Evolutionary conservation across 1,140 invertebrate genomes (phyloP), one percentile per base, ranked within the genome.

Genomic region (Penaeus indicus): DNA sequence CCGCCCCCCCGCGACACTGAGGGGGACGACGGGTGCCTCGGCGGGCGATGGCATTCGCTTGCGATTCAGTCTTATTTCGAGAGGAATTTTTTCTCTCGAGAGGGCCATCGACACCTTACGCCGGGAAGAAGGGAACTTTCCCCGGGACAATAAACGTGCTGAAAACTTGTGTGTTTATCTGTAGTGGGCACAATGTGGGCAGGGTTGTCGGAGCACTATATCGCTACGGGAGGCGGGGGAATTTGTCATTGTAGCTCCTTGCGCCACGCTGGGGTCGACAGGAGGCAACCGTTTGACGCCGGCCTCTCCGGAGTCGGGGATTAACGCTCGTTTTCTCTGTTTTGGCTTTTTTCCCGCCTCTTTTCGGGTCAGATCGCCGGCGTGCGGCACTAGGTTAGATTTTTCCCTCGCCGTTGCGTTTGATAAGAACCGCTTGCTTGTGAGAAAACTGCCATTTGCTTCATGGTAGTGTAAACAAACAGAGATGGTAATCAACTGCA

Each of bases 111-210:
- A 25, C 78, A 13, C 54, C 54, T 54, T 54, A 54, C 54, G 54
- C 54, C 54, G 54, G 16, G 54, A 54, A 27, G 72, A 32, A 21
- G 72, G 42, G 42, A 38, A 38, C 72, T 75, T 75, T 38, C 25
- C 42, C 72, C 72, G 16, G 27, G 72, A 88, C 86, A 88, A 84
- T 88, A 84, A 78, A 69, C 81, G 86, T 88, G 86, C 69, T 88
- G 86, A 88, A 88, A 79, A 75, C 67, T 84, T 88, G 86, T 88
- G 86, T 88, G 86, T 88, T 88, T 88, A 88, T 88, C 86, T 88
- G 69, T 88, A 88, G 86, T 38, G 86, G 54, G 72, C 86, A 88
- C 86, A 88, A 88, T 88, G 86, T 88, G 86, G 81, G 81, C 86
- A 88, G 86, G 86, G 86, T 78, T 88, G 86, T 88, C 81, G 64